Evolutionary conservation across 2,113 vertebrate species (phyloP), one percentile per base, ranked within the genome.

Genomic region (Xiphophorus maculatus): DNA sequence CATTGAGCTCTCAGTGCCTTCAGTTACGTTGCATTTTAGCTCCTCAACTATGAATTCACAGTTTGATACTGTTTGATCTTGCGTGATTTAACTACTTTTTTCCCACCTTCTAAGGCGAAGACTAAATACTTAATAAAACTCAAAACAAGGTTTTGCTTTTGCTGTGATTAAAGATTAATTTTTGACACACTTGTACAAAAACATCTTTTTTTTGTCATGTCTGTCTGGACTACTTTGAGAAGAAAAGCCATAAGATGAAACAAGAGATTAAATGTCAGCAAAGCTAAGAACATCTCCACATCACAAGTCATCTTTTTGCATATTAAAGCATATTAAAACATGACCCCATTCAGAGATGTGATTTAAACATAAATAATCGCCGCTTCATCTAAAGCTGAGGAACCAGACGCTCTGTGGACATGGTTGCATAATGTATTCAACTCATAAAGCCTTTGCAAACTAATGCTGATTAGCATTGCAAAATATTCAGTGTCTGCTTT

Each of bases 1-100:
- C 48, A 27, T 58, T 74, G 25, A 71, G 62, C 42, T 73, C 64
- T 62, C 25, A 7, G 63, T 71, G 12, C 25, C 73, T 61, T 64
- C 29, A 71, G 68, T 30, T 62, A 44, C 28, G 68, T 66, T 67
- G 42, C 51, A 58, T 58, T 40, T 66, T 78, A 37, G 69, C 71
- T 69, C 54, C 33, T 29, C 60, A 28, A 61, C 10, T 58, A 58
- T 58, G 33, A 80, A 75, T 71, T 67, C 42, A 66, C 91, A 87
- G 93, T 93, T 94, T 93, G 93, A 93, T 69, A 93, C 92, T 92
- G 91, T 77, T 61, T 27, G 61, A 74, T 63, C 69, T 82, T 60
- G 66, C 83, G 51, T 54, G 51, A 54, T 22, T 79, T 87, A 73
- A 77, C 82, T 70, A 73, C 48, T 30, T 82, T 80, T 66, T 77